Evolutionary conservation across 1,140 invertebrate genomes (phyloP).

Genomic region (Neuroterus valhalla): DNA sequence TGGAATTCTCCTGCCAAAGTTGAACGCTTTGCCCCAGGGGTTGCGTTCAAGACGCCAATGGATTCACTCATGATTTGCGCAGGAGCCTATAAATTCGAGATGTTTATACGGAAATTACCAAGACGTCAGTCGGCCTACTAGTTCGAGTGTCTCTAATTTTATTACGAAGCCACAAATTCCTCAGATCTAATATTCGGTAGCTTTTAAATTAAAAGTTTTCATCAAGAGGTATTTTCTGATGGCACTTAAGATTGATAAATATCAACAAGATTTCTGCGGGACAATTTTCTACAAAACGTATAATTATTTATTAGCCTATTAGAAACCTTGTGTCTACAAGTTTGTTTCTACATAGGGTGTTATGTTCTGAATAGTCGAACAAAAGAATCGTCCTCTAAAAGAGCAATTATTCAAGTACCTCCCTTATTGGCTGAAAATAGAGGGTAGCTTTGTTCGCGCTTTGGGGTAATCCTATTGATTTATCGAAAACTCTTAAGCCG

Average conservation of each 20-base stretch:
- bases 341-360: no score
- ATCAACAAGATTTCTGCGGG: no score
- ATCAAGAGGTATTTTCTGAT: no score
- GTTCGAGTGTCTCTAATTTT: conserved; percentile 48
- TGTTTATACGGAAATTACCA: conserved; percentile 62
- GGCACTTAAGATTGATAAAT: no score
- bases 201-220: no score
- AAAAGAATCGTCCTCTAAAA: neutral
- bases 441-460: conserved; percentile 1
- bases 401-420: conserved; percentile 31
- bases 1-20: conserved; percentile 67
- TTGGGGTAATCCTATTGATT: conserved; percentile 56
- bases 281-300: no score
- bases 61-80: neutral
- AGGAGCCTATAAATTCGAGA: conserved; percentile 51
- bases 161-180: conserved; percentile 41
- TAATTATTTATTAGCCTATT: no score
- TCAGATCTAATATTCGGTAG: neutral
- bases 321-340: no score
- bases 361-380: no score
- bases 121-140: conserved; percentile 34
- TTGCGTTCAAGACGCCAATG: conserved; percentile 52
- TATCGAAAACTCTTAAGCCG: conserved; percentile 58
- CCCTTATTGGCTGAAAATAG: neutral
- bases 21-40: conserved; percentile 51